phyloP scores from a whole-genome alignment of 2,113 vertebrate genomes.

The Thalassarche chlororhynchos region DNA sequence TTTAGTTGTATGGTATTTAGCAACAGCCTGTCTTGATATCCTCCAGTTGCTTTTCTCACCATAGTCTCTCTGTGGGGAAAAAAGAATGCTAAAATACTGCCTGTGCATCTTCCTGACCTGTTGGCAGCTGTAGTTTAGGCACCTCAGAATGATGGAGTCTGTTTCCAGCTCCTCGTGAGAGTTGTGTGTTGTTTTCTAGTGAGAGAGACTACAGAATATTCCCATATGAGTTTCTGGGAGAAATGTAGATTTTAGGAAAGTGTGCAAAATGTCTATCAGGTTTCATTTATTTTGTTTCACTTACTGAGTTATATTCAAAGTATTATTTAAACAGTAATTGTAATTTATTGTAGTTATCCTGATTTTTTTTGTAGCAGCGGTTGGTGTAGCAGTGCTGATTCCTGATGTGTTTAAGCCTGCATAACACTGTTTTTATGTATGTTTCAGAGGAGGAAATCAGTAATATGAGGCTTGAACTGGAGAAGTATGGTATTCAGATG shows the following conservation, averaged over 20 bases:
- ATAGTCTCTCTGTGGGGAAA: background rate
- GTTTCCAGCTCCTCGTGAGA: background rate
- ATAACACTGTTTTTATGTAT: background rate
- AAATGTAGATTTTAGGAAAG: background rate
- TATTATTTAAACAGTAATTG: background rate
- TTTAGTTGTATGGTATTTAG: background rate
- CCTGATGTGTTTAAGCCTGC: background rate
- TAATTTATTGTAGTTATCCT: background rate
- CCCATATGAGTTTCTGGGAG: background rate
- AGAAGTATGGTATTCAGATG: slow-evolving; percentile 99
- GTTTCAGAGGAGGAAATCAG: slow-evolving; percentile 95
- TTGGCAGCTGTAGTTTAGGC: background rate
- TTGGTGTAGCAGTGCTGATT: background rate
- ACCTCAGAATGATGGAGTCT: background rate
- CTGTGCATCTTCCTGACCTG: background rate
- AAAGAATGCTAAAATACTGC: background rate
- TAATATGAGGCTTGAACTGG: slow-evolving; percentile 97
- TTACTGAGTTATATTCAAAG: background rate
- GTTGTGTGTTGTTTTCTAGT: background rate
- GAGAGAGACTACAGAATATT: background rate
- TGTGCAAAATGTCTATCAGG: background rate
- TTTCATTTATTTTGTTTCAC: background rate
- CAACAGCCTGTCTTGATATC: background rate
- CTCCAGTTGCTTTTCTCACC: background rate
- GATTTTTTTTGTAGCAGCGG: background rate